These are phyloP conservation scores for Macrotis lagotis DNA, from an alignment of 2,113 vertebrate species.

Conservation along the genomic window DNA sequence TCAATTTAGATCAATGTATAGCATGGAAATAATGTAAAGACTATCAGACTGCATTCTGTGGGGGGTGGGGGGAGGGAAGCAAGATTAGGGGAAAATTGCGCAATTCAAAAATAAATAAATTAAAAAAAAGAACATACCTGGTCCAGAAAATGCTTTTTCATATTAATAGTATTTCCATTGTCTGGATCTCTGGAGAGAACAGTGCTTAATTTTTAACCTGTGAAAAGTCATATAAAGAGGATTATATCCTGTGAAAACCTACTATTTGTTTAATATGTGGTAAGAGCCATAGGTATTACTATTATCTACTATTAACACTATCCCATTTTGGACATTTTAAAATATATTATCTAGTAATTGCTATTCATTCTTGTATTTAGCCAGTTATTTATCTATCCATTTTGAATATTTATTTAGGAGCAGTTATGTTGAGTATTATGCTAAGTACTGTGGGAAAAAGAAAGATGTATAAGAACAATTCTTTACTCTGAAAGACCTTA, in stretches of 20 bases:
- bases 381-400: background rate
- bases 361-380: background rate
- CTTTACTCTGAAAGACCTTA: background rate
- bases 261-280: background rate
- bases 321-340: slow-evolving; percentile 37
- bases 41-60: too few relatives aligned
- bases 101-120: too few relatives aligned
- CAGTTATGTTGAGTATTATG: background rate
- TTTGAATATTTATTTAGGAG: background rate
- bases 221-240: background rate
- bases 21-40: too few relatives aligned
- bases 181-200: background rate
- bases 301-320: background rate
- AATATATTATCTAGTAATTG: background rate
- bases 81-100: too few relatives aligned
- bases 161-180: background rate
- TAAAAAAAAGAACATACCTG: background rate
- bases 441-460: background rate
- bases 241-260: background rate
- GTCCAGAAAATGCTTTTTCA: background rate
- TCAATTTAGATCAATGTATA: too few relatives aligned
- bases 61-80: too few relatives aligned
- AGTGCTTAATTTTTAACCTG: background rate
- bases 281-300: background rate
- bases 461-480: background rate